Evolutionary conservation across 2,797 vertebrate species (phyloP).

Genomic region (Propithecus deckenii): DNA sequence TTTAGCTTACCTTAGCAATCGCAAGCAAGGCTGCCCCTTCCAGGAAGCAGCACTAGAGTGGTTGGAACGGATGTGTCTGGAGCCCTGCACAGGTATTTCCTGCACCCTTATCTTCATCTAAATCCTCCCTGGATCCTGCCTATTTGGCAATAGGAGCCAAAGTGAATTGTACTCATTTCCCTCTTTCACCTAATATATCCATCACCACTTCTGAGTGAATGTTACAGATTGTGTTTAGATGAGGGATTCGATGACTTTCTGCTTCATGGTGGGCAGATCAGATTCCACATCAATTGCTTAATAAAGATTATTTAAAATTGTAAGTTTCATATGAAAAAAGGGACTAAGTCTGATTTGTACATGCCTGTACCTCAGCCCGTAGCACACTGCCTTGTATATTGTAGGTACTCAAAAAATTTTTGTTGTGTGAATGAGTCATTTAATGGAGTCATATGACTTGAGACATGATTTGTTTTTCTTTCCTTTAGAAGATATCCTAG

Average conservation of each 20-base stretch:
- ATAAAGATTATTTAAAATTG: background rate
- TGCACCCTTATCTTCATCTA: background rate
- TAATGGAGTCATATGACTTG: background rate
- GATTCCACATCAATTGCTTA: background rate
- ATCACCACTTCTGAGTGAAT: background rate
- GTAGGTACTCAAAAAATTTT: background rate
- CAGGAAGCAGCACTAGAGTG: background rate
- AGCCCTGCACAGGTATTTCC: background rate
- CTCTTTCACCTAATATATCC: background rate
- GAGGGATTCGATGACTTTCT: background rate
- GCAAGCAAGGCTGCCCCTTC: background rate
- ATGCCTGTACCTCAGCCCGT: background rate
- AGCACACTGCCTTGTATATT: background rate
- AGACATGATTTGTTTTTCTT: background rate
- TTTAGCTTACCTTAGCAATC: background rate
- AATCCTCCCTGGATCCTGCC: background rate
- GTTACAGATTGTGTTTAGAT: background rate
- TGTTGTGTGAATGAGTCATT: background rate
- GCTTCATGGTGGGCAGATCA: background rate
- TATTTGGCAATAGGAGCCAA: background rate
- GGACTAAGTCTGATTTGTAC: background rate
- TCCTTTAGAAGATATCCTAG: background rate
- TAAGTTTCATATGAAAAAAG: background rate
- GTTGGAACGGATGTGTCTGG: background rate
- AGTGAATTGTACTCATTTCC: background rate